Evolutionary conservation across 92 coral and sea anemone genomes (phyloP).

Genomic region (Desmophyllum pertusum): DNA sequence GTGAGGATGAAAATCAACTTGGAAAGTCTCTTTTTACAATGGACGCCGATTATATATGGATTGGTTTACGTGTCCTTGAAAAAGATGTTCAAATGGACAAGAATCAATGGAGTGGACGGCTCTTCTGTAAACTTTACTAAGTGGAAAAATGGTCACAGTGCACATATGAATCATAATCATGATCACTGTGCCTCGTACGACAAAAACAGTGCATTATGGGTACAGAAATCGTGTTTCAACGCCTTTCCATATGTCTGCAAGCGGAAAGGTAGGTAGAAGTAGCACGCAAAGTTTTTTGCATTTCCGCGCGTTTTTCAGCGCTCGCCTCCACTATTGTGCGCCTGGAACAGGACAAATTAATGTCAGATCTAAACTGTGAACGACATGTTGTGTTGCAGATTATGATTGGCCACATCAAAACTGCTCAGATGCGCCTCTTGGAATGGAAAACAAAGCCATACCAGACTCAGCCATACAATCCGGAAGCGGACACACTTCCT

Average conservation of each 20-base stretch:
- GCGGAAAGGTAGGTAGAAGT: constrained; percentile 26
- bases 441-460: constrained; percentile 37
- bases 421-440: constrained; percentile 25
- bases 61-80: not conserved
- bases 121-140: constrained; percentile 10
- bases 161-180: not conserved
- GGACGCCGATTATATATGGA: not conserved
- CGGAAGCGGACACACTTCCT: no score
- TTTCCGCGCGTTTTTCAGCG: no score
- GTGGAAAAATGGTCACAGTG: not conserved
- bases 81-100: not conserved
- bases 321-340: no score
- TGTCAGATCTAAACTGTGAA: not conserved
- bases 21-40: not conserved
- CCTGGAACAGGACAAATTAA: no score
- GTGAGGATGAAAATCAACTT: constrained; percentile 12
- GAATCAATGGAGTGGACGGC: constrained; percentile 1
- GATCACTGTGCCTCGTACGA: not conserved
- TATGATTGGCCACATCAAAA: constrained; percentile 8
- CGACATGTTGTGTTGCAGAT: not conserved
- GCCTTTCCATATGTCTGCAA: constrained; percentile 21
- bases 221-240: not conserved
- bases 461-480: constrained; percentile 11
- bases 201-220: not conserved
- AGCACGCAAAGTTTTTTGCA: not conserved